These are phyloP conservation scores for Dromiciops gliroides DNA, from an alignment of 2,113 vertebrate species.

Conservation along the genomic window DNA sequence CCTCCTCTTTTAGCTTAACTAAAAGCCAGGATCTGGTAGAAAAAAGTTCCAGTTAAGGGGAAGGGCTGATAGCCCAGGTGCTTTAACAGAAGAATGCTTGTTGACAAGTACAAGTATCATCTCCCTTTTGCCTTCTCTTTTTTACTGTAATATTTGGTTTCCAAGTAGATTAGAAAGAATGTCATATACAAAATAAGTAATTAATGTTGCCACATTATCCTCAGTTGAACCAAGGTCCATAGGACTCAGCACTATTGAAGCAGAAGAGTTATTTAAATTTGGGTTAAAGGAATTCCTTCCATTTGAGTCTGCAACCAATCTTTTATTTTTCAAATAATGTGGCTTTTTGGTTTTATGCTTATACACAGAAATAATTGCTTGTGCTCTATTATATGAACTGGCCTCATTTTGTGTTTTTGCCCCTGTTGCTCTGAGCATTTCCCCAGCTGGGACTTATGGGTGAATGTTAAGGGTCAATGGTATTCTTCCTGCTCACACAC, in stretches of 20 bases:
- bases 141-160: neutral
- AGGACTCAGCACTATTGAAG: neutral
- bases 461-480: neutral
- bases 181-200: neutral
- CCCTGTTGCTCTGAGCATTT: neutral
- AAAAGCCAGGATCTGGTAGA: neutral
- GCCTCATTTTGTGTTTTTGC: neutral
- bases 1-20: too few species aligned
- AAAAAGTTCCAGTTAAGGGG: neutral
- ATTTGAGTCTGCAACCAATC: neutral
- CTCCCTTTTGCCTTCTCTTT: neutral
- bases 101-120: neutral
- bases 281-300: neutral
- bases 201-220: neutral
- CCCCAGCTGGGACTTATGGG: neutral
- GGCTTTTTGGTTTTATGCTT: neutral
- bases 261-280: neutral
- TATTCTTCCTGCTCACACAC: neutral
- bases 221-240: neutral
- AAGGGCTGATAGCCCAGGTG: neutral
- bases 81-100: neutral
- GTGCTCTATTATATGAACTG: neutral
- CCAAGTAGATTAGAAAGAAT: conserved; percentile 15
- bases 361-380: neutral
- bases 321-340: neutral